A percentile compares a stretch with the other conserved stretches of the same genome.
These are phyloP conservation scores for Aix galericulata DNA, from an alignment of 2,113 vertebrate species.

Conservation along the genomic window DNA sequence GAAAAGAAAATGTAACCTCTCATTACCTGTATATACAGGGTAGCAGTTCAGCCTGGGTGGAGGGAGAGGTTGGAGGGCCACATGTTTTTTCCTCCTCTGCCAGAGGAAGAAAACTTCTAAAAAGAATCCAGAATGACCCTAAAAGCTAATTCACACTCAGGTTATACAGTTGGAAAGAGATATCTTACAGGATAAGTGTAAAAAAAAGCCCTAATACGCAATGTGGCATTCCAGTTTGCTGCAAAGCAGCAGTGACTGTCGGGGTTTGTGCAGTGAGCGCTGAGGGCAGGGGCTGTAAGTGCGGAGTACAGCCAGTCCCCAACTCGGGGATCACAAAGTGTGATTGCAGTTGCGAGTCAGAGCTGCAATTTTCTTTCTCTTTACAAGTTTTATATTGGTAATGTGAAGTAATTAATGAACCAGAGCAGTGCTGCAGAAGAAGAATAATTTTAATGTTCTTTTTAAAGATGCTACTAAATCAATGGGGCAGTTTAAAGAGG, in stretches of 20 bases:
- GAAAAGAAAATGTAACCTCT: neutral
- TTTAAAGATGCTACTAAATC: conserved; percentile 57
- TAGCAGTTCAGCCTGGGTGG: neutral
- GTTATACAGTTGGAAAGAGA: neutral
- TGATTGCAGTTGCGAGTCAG: neutral
- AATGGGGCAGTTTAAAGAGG: conserved; percentile 50
- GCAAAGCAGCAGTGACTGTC: neutral
- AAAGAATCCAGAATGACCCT: neutral
- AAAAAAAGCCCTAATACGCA: neutral
- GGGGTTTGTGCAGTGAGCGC: neutral
- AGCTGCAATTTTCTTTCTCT: conserved; percentile 8
- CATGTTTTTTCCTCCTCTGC: neutral
- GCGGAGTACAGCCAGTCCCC: neutral
- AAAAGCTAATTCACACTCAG: neutral
- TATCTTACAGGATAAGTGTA: neutral
- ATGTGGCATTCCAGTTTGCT: neutral
- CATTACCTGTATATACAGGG: neutral
- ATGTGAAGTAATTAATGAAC: conserved; percentile 60
- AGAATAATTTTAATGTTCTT: conserved; percentile 31
- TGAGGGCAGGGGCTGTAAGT: conserved; percentile 17
- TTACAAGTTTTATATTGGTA: conserved; percentile 40
- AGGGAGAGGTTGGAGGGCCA: neutral
- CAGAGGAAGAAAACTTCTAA: neutral
- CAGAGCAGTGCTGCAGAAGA: conserved; percentile 21
- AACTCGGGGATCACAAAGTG: neutral